Evolutionary conservation across 2,797 vertebrate species (phyloP), one percentile per base, ranked within the genome.

Genomic region (Myotis pilosus): DNA sequence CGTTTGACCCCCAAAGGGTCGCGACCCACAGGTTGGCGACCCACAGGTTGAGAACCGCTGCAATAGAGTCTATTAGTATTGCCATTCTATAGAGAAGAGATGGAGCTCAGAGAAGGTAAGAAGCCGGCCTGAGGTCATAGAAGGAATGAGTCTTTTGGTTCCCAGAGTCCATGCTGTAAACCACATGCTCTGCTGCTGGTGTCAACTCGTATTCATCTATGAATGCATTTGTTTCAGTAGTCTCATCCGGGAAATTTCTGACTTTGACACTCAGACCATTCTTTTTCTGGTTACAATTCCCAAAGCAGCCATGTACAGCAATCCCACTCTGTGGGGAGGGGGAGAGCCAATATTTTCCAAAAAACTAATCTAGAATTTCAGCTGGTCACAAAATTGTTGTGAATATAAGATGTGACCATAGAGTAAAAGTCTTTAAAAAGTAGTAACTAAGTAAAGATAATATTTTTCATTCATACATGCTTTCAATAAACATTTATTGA

Each of bases 301-400:
- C 53, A 66, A 38, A 62, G 30, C 51, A 94, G 66, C 47, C 38
- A 51, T 71, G 74, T 3, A 6, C 49, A 49, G 8, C n/a, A 30
- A n/a, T 66, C 8, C 57, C 36, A 69, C 88, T 90, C 76, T 4
- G 25, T 28, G 20, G 71, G 22, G 13, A 0, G 17, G 3, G 17
- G 2, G 15, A 33, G 19, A n/a, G 23, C 23, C 23, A 88, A 33
- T 20, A 74, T 88, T 92, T 93, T 68, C 74, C 3, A 75, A 62
- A 47, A 90, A 95, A 81, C 3, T 30, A 74, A 92, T 49, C n/a
- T 1, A 69, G 83, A 57, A 92, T 89, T 83, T 71, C 19, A 92
- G 68, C 30, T 69, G 60, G 68, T 60, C 12, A 38, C 51, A 60
- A 49, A 47, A 60, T 66, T 80, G n/a, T 33, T 49, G 36, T 82